Base-by-base conservation (phyloP, 2,797 vertebrate species). In the Macropus fuliginosus region DNA sequence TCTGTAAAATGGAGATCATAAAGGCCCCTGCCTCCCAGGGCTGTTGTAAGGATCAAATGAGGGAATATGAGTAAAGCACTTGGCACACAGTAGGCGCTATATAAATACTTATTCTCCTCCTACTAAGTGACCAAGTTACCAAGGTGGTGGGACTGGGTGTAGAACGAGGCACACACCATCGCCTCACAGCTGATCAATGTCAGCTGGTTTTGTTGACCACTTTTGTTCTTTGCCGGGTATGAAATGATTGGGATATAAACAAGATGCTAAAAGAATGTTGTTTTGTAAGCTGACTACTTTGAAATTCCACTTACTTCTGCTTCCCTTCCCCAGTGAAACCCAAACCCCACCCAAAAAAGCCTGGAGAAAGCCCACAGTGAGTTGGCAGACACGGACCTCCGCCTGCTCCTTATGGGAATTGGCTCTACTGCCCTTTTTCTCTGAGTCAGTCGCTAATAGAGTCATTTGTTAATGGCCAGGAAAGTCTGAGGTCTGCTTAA, bases 371-470 rank as follows among this genome's bases (percentile, higher is more conserved):
- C 34, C 14, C 16, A 40, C 0, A 89, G 74, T n/a, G 91, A 6
- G 0, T 91, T 34, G 52, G 91, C 94, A 95, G 90, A 40, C 0
- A 11, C 0, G 9, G 27, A 66, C 29, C 46, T 1, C 34, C 21
- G 92, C 89, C 55, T 92, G 94, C 59, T 91, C 74, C 28, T 94
- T 94, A 91, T 81, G 90, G 55, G 56, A 54, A 21, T 56, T 14
- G 14, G n/a, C 81, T 27, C 91, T 31, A 56, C 50, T 92, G 95
- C 92, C 95, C 92, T 90, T 94, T 95, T 54, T 5, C 34, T 90
- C 92, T 81, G 94, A 55, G 34, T 55, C 90, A 55, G 4, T 55
- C 28, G 8, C 94, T 97, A 55, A 94, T n/a, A 74, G 62, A 52
- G 29, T 56, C 56, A 55, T 81, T 56, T 94, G 96, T 46, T 93